Evolutionary conservation across 2,113 vertebrate genomes (phyloP).

Genomic region (Motacilla tschutschensis): DNA sequence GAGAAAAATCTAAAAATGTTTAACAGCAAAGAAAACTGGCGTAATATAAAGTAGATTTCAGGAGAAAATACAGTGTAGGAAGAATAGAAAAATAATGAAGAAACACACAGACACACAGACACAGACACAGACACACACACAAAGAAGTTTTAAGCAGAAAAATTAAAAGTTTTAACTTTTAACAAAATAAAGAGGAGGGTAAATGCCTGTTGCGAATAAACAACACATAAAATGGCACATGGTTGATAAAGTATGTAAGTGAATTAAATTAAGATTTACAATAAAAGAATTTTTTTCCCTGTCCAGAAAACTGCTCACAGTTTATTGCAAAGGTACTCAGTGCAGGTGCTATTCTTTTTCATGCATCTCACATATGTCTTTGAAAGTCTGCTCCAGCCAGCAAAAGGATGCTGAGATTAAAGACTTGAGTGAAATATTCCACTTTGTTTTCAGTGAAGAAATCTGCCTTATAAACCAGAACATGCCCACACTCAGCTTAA

Average conservation of each 20-base stretch:
- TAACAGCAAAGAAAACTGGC: neutral
- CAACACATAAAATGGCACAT: neutral
- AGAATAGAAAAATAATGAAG: neutral
- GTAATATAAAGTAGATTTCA: neutral
- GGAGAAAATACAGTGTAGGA: neutral
- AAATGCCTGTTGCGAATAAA: neutral
- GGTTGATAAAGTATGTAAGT: neutral
- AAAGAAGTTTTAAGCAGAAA: neutral
- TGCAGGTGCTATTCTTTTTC: neutral
- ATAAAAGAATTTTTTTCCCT: neutral
- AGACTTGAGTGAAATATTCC: neutral
- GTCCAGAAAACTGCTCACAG: neutral
- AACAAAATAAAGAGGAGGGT: neutral
- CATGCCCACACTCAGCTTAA: neutral
- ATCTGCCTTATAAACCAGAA: neutral
- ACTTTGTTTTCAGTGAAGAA: neutral
- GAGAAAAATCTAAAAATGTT: slow-evolving; percentile 5
- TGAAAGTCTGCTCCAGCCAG: neutral
- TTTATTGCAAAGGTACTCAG: neutral
- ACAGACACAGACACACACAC: neutral
- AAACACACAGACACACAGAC: too few relatives aligned
- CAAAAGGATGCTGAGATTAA: neutral
- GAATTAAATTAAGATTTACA: neutral
- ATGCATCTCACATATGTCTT: neutral
- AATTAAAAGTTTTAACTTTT: neutral